phyloP scores from a whole-genome alignment of 2,113 vertebrate genomes.

The Hiodon tergisus region DNA sequence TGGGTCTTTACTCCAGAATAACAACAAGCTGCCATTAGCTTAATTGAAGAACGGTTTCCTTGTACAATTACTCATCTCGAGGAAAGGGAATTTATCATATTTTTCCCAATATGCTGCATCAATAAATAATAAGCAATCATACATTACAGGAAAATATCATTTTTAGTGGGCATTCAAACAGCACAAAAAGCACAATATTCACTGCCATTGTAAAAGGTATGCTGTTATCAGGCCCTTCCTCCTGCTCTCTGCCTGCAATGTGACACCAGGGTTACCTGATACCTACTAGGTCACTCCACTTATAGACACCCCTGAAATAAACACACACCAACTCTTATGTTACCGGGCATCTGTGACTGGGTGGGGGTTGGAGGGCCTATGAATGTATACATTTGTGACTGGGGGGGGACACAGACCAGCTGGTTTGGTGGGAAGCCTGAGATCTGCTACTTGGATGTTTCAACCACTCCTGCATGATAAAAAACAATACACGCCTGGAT shows the following conservation, averaged over 20 bases:
- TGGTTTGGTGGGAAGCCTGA: not conserved
- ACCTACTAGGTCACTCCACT: conserved; percentile 37
- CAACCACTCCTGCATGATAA: too few relatives aligned
- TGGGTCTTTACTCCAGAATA: too few relatives aligned
- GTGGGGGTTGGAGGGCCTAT: not conserved
- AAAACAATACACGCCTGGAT: too few relatives aligned
- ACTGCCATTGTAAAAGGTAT: not conserved
- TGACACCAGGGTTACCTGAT: conserved; percentile 48
- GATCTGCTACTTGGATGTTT: too few relatives aligned
- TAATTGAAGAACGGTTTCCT: too few relatives aligned
- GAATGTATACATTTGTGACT: not conserved
- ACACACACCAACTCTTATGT: conserved; percentile 21
- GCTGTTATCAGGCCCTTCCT: not conserved
- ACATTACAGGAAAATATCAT: not conserved
- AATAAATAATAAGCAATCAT: not conserved
- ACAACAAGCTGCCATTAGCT: too few relatives aligned
- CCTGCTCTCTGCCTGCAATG: conserved; percentile 34
- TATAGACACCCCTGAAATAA: conserved; percentile 54
- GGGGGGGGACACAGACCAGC: not conserved
- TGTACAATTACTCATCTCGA: not conserved
- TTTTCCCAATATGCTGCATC: not conserved
- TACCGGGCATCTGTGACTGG: not conserved
- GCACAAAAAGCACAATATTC: not conserved
- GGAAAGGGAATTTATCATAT: not conserved
- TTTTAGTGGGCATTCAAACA: not conserved